A percentile compares a stretch with the other conserved stretches of the same genome.
Evolutionary conservation across 2,113 vertebrate genomes (phyloP).

Genomic region (Mystacornis crossleyi): DNA sequence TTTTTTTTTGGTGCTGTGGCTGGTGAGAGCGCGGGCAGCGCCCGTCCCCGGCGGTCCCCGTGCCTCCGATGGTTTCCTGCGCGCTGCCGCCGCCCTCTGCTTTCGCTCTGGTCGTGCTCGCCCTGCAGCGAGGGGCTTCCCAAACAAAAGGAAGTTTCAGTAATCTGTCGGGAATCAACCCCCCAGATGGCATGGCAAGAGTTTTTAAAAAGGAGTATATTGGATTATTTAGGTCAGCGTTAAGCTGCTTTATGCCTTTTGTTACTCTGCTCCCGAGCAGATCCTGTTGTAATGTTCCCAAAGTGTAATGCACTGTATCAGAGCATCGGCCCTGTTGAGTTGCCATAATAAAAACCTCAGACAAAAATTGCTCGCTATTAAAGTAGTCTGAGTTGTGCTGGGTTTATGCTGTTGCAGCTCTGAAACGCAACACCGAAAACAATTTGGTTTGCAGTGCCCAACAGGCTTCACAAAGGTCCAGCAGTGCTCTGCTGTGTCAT

Average conservation of each 20-base stretch:
- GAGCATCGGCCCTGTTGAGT: not conserved
- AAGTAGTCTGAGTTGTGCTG: not conserved
- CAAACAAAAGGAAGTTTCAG: not conserved
- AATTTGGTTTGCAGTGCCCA: not conserved
- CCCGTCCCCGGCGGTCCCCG: not conserved
- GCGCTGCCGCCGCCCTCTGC: not conserved
- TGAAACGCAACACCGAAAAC: not conserved
- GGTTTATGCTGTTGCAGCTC: not conserved
- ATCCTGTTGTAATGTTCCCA: not conserved
- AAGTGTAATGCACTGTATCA: not conserved
- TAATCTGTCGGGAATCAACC: not conserved
- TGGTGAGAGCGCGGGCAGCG: not conserved
- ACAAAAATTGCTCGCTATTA: not conserved
- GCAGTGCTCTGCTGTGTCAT: not conserved
- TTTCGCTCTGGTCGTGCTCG: not conserved
- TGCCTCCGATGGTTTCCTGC: not conserved
- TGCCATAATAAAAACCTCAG: not conserved
- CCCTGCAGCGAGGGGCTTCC: rapidly evolving
- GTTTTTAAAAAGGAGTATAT: not conserved
- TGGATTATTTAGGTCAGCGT: not conserved
- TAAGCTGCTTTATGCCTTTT: not conserved
- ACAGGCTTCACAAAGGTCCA: not conserved
- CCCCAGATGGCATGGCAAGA: not conserved
- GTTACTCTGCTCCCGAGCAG: not conserved
- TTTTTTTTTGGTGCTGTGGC: not conserved